A percentile compares a stretch with the other conserved stretches of the same genome.
These are phyloP conservation scores for Scartelaos histophorus DNA, from an alignment of 2,113 vertebrate genomes.

Conservation along the genomic window DNA sequence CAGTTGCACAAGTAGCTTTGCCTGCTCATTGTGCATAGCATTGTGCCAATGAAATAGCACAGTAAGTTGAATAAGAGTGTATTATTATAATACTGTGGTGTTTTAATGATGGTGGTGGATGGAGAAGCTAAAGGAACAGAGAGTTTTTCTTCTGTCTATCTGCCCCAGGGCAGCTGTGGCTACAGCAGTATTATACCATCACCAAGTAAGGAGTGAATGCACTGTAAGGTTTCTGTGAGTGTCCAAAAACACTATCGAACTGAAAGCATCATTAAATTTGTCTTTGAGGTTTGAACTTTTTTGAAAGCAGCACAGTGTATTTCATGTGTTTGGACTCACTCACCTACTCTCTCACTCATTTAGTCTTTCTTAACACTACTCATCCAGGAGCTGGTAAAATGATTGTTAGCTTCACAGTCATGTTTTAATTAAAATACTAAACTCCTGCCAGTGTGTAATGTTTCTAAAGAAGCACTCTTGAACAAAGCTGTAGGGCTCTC, in stretches of 20 bases:
- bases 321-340: not conserved
- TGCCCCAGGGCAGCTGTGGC: no score
- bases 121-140: no score
- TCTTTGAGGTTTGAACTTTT: not conserved
- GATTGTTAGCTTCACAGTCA: slow-evolving; percentile 14
- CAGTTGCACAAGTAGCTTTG: no score
- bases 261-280: not conserved
- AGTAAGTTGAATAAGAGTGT: no score
- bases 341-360: not conserved
- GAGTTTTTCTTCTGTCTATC: no score
- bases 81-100: no score
- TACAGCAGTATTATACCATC: no score
- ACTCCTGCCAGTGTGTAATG: slow-evolving; percentile 16
- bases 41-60: no score
- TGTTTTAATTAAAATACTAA: slow-evolving; percentile 30
- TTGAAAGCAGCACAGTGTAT: not conserved
- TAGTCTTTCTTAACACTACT: not conserved
- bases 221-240: no score
- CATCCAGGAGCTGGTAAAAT: not conserved
- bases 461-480: slow-evolving; percentile 18
- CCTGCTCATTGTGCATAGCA: no score
- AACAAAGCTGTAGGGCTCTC: slow-evolving; percentile 23
- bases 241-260: not conserved
- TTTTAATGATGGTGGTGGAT: no score
- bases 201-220: no score